phyloP scores from a whole-genome alignment of 2,797 vertebrate genomes.

The Notolabrus celidotus region DNA sequence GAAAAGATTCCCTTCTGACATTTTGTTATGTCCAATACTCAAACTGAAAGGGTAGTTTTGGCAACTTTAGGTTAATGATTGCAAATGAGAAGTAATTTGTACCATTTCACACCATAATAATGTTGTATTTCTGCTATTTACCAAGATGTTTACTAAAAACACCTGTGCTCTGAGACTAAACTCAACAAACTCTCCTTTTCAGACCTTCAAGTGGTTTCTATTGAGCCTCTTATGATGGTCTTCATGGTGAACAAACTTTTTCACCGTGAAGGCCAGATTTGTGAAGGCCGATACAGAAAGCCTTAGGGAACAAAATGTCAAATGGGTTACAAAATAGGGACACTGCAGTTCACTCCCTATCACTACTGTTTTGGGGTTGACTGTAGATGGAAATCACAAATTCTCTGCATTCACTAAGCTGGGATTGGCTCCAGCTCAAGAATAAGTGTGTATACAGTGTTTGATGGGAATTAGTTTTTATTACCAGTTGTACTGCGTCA shows the following conservation, averaged over 20 bases:
- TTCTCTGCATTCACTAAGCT: neutral
- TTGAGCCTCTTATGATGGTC: too few relatives aligned
- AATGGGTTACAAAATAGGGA: neutral
- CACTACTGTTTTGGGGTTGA: neutral
- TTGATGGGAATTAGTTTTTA: neutral
- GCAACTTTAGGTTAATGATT: neutral
- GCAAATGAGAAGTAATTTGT: slow-evolving; percentile 3
- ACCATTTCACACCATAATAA: neutral
- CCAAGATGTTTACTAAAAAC: neutral
- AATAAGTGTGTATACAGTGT: neutral
- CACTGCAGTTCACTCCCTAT: neutral
- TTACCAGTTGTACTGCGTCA: neutral
- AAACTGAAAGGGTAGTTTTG: slow-evolving; percentile 17
- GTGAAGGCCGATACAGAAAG: too few relatives aligned
- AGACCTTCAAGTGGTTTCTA: neutral
- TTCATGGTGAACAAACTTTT: too few relatives aligned
- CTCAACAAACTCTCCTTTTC: neutral
- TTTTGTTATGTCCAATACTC: slow-evolving; percentile 35
- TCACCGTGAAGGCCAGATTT: neutral
- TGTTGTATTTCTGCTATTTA: slow-evolving; percentile 8
- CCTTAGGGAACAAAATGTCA: too few relatives aligned
- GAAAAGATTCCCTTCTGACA: slow-evolving; percentile 42
- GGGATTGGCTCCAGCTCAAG: neutral
- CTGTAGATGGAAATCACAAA: neutral
- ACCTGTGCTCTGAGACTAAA: neutral